Conservation (phyloP, 2,797 vertebrate species). For the Enteromius trimaculatus region DNA sequence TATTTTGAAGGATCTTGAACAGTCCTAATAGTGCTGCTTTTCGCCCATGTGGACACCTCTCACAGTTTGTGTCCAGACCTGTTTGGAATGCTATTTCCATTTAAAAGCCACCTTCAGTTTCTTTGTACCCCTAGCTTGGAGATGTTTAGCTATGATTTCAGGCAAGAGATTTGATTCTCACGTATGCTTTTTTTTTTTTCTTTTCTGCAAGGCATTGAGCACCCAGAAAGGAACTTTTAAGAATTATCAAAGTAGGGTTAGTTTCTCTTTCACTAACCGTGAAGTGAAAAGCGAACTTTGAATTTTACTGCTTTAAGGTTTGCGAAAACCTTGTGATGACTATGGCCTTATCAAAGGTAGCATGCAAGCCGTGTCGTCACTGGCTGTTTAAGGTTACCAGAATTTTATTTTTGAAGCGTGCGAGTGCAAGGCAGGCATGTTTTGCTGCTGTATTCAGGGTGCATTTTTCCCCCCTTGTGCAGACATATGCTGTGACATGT, state of each 20-base stretch:
- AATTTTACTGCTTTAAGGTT: slow-evolving; percentile 10
- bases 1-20: neutral
- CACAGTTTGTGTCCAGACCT: slow-evolving; percentile 79
- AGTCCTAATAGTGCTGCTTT: slow-evolving; percentile 60
- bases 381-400: slow-evolving; percentile 37
- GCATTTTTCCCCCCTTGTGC: slow-evolving; percentile 50
- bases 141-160: slow-evolving; percentile 26
- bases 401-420: slow-evolving; percentile 41
- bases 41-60: slow-evolving; percentile 70
- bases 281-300: slow-evolving; percentile 16
- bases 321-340: neutral
- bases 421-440: slow-evolving; percentile 47
- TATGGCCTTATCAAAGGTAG: slow-evolving; percentile 36
- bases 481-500: slow-evolving; percentile 75
- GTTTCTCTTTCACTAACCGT: slow-evolving; percentile 13
- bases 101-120: slow-evolving; percentile 36
- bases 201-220: neutral
- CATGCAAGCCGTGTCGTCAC: neutral
- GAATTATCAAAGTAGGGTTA: neutral
- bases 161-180: neutral
- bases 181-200: neutral
- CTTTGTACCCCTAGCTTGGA: neutral
- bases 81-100: slow-evolving; percentile 76
- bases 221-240: neutral
- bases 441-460: slow-evolving; percentile 61